Evolutionary conservation across 1,140 invertebrate genomes (phyloP), one percentile per base, ranked within the genome.

Genomic region (Hydropsyche tenuis): DNA sequence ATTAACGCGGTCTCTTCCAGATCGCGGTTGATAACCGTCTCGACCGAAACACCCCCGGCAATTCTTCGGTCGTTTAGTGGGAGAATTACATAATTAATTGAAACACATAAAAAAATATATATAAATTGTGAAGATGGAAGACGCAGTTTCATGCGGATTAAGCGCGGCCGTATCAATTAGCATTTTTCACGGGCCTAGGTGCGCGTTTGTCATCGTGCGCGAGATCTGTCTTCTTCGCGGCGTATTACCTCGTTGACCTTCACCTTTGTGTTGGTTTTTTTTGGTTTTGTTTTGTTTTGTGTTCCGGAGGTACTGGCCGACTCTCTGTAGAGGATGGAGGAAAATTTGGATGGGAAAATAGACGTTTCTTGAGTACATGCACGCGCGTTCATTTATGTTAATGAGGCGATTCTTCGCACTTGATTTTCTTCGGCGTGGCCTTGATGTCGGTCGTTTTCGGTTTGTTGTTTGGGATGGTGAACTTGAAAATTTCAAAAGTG

Each of bases 241-340:
- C 25, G 9, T 12, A 25, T 60, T 60, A 12, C 7, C 20, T 60
- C 56, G 56, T 60, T 25, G 56, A 60, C 56, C 56, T 60, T 60
- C 56, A 60, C 56, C 56, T 60, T 60, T 60, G 56, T 27, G 56
- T 60, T 9, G 3, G 30, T 37, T 37, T 4, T 37, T 37, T 37
- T 37, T 37, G 9, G 30, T 37, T 37, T 3, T 37, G 30, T 37
- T 3, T 37, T 37, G n/a, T n/a, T 22, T 53, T 20, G n/a, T 60
- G 22, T 60, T 60, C 23, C 18, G 56, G 22, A 60, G 56, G 23
- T n/a, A n/a, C n/a, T n/a, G n/a, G n/a, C n/a, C n/a, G n/a, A n/a
- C n/a, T n/a, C 56, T 37, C 30, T 37, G 9, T 3, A 37, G 56
- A 60, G 56, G 18, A 60, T 11, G 11, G 12, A 11, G 56, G 56